These are phyloP conservation scores for Brachypalpus laphriformis DNA, from an alignment of 2,888 invertebrate species.

Conservation along the genomic window DNA sequence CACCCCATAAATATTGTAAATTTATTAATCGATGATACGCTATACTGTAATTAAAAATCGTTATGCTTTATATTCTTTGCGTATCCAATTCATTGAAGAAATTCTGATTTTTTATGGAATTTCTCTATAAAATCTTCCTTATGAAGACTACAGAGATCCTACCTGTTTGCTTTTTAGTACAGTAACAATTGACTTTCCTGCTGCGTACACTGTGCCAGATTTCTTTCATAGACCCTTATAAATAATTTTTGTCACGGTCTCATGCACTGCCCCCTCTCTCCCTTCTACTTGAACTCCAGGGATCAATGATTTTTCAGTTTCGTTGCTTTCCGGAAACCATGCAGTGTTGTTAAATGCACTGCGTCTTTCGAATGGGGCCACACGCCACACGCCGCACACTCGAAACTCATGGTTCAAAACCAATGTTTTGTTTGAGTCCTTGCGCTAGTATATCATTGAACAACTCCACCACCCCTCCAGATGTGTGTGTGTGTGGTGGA, in stretches of 20 bases:
- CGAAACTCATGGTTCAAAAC: not conserved
- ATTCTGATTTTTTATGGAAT: no score
- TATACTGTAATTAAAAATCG: no score
- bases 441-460: slow-evolving; percentile 11
- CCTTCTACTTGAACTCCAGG: not conserved
- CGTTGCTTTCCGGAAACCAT: slow-evolving; percentile 11
- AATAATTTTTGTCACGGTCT: slow-evolving; percentile 24
- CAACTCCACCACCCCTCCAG: not conserved
- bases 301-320: slow-evolving; percentile 25
- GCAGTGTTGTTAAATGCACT: slow-evolving; percentile 2
- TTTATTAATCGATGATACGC: no score
- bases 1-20: no score
- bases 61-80: no score
- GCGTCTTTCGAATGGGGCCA: not conserved
- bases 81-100: no score
- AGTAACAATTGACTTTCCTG: not conserved
- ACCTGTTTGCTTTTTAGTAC: no score
- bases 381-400: not conserved
- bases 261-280: not conserved
- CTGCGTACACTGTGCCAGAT: not conserved
- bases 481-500: not conserved
- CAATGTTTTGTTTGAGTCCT: slow-evolving; percentile 18
- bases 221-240: not conserved
- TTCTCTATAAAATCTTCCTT: no score
- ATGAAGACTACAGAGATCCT: no score